Percentiles rank a stretch among this genome's conserved stretches.
phyloP scores from a whole-genome alignment of 2,113 vertebrate genomes.

The Boulengerochromis microlepis region DNA sequence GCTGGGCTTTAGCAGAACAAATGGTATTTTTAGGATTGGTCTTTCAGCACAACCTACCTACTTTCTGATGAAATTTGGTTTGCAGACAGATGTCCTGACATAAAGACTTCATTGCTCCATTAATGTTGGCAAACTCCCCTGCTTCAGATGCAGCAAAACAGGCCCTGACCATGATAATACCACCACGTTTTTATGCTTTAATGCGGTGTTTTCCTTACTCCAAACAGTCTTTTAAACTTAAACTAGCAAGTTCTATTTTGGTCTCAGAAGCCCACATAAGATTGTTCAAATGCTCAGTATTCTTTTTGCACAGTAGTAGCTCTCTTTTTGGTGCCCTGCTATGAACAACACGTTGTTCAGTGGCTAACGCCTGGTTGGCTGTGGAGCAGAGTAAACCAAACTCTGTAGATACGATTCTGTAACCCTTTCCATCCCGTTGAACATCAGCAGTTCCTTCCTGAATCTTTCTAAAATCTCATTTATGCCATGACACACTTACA shows the following conservation, averaged over 20 bases:
- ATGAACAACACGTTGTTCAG: background rate
- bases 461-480: background rate
- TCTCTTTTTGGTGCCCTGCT: background rate
- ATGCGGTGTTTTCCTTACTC: background rate
- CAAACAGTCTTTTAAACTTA: background rate
- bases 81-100: background rate
- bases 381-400: background rate
- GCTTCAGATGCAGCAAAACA: background rate
- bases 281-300: background rate
- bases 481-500: background rate
- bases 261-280: background rate
- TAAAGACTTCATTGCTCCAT: background rate
- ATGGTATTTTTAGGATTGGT: background rate
- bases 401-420: background rate
- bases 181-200: background rate
- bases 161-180: background rate
- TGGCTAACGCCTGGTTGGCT: background rate
- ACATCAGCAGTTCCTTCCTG: background rate
- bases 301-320: background rate
- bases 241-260: background rate
- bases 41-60: background rate
- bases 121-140: background rate
- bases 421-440: background rate
- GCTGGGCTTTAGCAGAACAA: background rate
- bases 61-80: background rate